Conservation (phyloP, 2,113 vertebrate genomes). For the Phoxinus phoxinus region DNA sequence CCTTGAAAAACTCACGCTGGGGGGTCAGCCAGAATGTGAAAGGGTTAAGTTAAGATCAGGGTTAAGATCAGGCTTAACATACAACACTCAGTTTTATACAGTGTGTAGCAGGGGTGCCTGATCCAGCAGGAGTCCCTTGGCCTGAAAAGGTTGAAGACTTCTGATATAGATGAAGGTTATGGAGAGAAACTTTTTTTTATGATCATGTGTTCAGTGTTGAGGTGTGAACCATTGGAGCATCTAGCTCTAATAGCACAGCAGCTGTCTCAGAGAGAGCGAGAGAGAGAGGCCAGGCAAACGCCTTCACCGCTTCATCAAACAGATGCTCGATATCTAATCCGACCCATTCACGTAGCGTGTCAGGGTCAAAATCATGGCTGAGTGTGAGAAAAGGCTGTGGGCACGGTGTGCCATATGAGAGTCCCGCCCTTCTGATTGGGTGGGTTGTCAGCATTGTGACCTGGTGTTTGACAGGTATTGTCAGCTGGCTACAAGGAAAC, state of each 20-base stretch:
- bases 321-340: conserved; percentile 57
- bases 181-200: not conserved
- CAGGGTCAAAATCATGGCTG: conserved; percentile 47
- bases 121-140: not conserved
- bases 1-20: no score
- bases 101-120: not conserved
- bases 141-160: not conserved
- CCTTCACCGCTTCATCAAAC: conserved; percentile 47
- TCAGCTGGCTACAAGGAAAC: conserved; percentile 28
- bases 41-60: no score
- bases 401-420: conserved; percentile 48
- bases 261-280: conserved; percentile 35
- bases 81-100: not conserved
- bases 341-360: conserved; percentile 43
- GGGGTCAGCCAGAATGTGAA: no score
- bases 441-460: conserved; percentile 19
- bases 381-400: conserved; percentile 43
- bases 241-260: conserved; percentile 46
- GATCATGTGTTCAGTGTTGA: conserved; percentile 1
- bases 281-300: conserved; percentile 35
- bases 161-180: not conserved
- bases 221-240: conserved; percentile 25
- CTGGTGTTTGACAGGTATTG: conserved; percentile 35
- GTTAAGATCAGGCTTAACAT: not conserved
- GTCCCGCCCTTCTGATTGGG: conserved; percentile 20